A percentile compares a stretch with the other conserved stretches of the same genome.
Evolutionary conservation across 2,797 vertebrate species (phyloP).

Genomic region (Onychomys arenicola): DNA sequence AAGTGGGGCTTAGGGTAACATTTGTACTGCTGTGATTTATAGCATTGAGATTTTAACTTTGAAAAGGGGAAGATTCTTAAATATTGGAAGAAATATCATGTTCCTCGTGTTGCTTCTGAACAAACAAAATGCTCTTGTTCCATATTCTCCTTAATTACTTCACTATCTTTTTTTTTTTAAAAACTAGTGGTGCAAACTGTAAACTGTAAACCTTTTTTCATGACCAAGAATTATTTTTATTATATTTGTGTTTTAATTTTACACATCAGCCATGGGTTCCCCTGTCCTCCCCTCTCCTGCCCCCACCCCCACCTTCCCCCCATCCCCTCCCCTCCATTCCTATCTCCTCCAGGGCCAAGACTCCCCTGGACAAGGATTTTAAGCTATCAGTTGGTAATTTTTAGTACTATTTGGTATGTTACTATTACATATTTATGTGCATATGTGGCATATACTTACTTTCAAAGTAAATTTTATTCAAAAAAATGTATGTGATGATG

Average conservation of each 20-base stretch:
- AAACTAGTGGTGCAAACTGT: background rate
- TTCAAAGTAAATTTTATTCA: background rate
- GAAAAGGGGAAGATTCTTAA: background rate
- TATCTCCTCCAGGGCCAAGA: too few species aligned
- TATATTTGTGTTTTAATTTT: too few species aligned
- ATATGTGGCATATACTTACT: background rate
- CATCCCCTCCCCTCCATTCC: too few species aligned
- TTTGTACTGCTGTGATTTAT: background rate
- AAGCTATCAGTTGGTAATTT: background rate
- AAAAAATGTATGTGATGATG: background rate
- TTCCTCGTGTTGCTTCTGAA: background rate
- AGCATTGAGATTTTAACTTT: background rate
- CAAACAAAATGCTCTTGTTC: background rate
- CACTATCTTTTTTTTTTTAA: background rate
- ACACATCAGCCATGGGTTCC: too few species aligned
- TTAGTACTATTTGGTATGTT: background rate
- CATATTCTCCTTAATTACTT: background rate
- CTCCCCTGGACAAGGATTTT: too few species aligned
- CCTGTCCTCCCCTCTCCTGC: too few species aligned
- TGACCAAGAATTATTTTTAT: background rate
- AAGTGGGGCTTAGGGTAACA: background rate
- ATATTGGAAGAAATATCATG: background rate
- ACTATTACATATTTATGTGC: background rate
- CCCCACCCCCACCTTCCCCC: too few species aligned
- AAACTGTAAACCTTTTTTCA: background rate